Percentiles rank a stretch among this genome's conserved stretches.
These are phyloP conservation scores for Conops quadrifasciatus DNA, from an alignment of 2,888 invertebrate genomes.

Conservation along the genomic window DNA sequence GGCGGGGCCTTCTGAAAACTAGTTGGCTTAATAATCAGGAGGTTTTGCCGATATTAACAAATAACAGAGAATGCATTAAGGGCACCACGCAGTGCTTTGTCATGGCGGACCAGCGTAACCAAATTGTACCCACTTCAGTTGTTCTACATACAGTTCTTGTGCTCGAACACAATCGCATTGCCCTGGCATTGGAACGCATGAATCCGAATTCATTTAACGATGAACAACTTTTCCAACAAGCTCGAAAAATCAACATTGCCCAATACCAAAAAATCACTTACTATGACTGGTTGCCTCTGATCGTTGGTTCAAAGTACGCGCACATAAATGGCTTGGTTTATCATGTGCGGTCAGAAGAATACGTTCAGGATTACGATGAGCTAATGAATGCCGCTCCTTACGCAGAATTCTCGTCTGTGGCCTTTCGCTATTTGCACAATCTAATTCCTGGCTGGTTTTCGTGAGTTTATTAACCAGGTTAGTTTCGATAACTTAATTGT, in stretches of 20 bases:
- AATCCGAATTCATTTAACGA: slow-evolving; percentile 67
- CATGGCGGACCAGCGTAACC: slow-evolving; percentile 68
- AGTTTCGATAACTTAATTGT: neutral
- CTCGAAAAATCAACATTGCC: slow-evolving; percentile 65
- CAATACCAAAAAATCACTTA: slow-evolving; percentile 67
- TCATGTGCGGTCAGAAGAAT: slow-evolving; percentile 50
- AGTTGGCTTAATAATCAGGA: slow-evolving; percentile 68
- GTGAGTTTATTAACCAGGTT: slow-evolving; percentile 54
- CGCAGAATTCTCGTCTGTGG: slow-evolving; percentile 71
- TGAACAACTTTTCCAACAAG: slow-evolving; percentile 65
- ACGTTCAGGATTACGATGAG: slow-evolving; percentile 67
- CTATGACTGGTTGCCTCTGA: slow-evolving; percentile 66
- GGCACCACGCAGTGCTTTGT: slow-evolving; percentile 76
- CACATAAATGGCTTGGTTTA: slow-evolving; percentile 52
- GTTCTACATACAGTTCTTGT: slow-evolving; percentile 64
- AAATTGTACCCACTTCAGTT: slow-evolving; percentile 61
- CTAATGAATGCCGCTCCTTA: slow-evolving; percentile 67
- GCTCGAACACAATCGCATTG: slow-evolving; percentile 67
- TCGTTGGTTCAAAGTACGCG: slow-evolving; percentile 57
- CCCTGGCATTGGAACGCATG: slow-evolving; percentile 57
- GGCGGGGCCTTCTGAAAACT: slow-evolving; percentile 73
- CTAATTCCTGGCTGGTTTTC: slow-evolving; percentile 66
- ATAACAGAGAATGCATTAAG: slow-evolving; percentile 65
- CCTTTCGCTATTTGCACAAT: slow-evolving; percentile 71
- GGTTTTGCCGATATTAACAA: slow-evolving; percentile 75